These are phyloP conservation scores for Drosophila fulvimacula DNA, from an alignment of 2,888 invertebrate species.

Conservation along the genomic window DNA sequence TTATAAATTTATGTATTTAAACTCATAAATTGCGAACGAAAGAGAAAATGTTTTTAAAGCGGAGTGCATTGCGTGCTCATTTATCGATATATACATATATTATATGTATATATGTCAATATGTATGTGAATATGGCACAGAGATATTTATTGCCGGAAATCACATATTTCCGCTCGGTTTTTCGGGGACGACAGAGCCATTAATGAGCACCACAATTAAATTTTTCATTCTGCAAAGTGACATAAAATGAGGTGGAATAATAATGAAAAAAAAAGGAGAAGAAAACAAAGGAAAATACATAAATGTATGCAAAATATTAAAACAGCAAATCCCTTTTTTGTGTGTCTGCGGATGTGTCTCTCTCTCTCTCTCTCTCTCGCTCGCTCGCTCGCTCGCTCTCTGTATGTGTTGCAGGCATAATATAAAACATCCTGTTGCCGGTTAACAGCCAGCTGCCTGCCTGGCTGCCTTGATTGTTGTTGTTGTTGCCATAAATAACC, in stretches of 20 bases:
- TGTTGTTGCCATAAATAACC: constrained; percentile 68
- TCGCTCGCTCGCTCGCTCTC: constrained; percentile 7
- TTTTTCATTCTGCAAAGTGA: constrained; percentile 64
- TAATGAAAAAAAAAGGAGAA: neutral
- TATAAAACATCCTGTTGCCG: constrained; percentile 76
- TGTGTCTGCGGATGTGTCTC: constrained; percentile 18
- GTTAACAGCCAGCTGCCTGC: constrained; percentile 39
- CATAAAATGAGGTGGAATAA: constrained; percentile 49
- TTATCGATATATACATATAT: constrained; percentile 28
- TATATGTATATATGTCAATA: neutral
- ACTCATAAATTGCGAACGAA: constrained; percentile 55
- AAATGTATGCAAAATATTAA: constrained; percentile 63
- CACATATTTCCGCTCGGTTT: constrained; percentile 69
- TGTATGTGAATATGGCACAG: constrained; percentile 11
- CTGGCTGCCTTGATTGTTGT: constrained; percentile 18
- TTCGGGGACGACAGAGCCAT: constrained; percentile 54
- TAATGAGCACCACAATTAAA: constrained; percentile 75
- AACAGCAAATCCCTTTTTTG: constrained; percentile 45
- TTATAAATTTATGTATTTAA: constrained; percentile 66
- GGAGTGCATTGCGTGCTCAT: constrained; percentile 4
- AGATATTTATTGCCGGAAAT: constrained; percentile 73
- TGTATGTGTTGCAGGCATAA: constrained; percentile 65
- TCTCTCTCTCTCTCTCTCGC: neutral
- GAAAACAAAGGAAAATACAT: constrained; percentile 14
- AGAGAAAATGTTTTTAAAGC: constrained; percentile 18